Evolutionary conservation across 2,113 vertebrate species (phyloP).

Genomic region (Grammomys dolichurus): DNA sequence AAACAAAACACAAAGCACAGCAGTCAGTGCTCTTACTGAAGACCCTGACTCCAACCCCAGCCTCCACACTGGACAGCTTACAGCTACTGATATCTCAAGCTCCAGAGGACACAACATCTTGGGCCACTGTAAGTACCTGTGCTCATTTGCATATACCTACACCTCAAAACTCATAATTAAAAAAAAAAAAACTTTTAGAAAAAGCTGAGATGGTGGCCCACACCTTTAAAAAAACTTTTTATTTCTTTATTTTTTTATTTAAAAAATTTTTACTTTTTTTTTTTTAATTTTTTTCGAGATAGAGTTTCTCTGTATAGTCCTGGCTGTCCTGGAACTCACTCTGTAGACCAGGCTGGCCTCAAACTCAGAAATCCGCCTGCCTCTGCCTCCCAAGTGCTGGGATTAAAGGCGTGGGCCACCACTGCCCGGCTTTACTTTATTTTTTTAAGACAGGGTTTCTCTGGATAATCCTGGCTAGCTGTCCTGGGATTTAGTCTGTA

Average conservation of each 20-base stretch:
- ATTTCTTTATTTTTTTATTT: neutral
- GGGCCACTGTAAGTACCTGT: neutral
- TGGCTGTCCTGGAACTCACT: no score
- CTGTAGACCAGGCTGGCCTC: no score
- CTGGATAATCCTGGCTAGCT: no score
- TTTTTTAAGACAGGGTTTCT: no score
- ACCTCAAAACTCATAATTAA: neutral
- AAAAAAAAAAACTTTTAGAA: neutral
- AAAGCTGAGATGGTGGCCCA: neutral
- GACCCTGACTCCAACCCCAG: neutral
- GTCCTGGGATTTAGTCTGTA: no score
- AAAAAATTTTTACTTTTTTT: no score
- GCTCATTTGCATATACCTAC: neutral
- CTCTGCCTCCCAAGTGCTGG: no score
- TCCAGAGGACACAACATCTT: neutral
- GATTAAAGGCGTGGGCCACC: no score
- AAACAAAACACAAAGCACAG: neutral
- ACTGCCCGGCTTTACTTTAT: no score
- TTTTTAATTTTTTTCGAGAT: no score
- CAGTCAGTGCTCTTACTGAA: neutral
- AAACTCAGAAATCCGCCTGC: no score
- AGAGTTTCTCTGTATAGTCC: no score
- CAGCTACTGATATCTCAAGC: neutral
- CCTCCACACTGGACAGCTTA: neutral
- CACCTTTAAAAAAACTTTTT: neutral